phyloP scores from a whole-genome alignment of 1,140 invertebrate genomes.

The Acyrthosiphon pisum region DNA sequence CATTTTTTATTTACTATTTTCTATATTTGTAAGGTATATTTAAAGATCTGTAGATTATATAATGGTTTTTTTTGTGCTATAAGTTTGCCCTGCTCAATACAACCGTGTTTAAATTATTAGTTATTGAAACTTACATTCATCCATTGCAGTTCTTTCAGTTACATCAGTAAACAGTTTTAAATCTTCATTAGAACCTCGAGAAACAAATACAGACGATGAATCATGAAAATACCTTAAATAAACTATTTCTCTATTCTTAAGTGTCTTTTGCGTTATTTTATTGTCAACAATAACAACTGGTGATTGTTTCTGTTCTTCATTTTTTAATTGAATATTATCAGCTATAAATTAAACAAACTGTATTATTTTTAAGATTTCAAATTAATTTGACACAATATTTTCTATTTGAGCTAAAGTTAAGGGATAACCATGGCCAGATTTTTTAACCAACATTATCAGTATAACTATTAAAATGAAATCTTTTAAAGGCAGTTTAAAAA shows the following conservation, averaged over 20 bases:
- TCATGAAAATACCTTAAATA: slow-evolving; percentile 5
- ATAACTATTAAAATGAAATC: too few species aligned
- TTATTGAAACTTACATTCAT: slow-evolving; percentile 10
- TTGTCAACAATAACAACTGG: neutral
- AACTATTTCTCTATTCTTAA: slow-evolving; percentile 32
- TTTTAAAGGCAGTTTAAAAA: too few species aligned
- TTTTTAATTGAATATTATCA: neutral
- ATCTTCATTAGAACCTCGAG: neutral
- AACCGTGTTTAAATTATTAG: neutral
- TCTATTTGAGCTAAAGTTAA: too few species aligned
- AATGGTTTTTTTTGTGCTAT: too few species aligned
- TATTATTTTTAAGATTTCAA: neutral
- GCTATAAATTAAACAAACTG: neutral
- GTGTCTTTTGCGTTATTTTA: neutral
- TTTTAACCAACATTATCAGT: too few species aligned
- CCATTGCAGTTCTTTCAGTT: neutral
- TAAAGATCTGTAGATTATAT: too few species aligned
- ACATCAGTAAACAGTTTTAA: neutral
- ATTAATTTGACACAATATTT: too few species aligned
- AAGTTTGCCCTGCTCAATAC: too few species aligned
- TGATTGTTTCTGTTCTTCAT: neutral
- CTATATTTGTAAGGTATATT: too few species aligned
- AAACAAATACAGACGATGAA: slow-evolving; percentile 26
- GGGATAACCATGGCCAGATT: too few species aligned
- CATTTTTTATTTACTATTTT: too few species aligned